Evolutionary conservation across 2,888 invertebrate genomes (phyloP).

Genomic region (Tubulanus polymorphus): DNA sequence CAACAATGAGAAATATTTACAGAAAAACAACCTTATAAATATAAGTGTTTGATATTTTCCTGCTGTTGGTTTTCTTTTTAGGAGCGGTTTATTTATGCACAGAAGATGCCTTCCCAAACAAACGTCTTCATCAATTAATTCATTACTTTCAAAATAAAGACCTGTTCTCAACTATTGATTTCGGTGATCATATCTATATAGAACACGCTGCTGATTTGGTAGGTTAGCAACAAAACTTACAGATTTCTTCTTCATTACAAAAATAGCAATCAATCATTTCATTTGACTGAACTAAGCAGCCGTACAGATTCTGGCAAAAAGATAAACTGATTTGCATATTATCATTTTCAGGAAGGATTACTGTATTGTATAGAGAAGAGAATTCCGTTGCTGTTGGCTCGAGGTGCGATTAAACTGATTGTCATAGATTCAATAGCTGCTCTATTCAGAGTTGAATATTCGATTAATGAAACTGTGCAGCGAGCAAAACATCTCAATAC

Average conservation of each 20-base stretch:
- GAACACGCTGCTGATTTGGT: slow-evolving; percentile 58
- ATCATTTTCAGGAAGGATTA: slow-evolving; percentile 37
- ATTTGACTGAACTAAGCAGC: no score
- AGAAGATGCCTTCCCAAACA: slow-evolving; percentile 72
- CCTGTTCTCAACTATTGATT: slow-evolving; percentile 17
- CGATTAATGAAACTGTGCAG: slow-evolving; percentile 54
- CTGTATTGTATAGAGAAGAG: slow-evolving; percentile 54
- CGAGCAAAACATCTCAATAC: slow-evolving; percentile 41
- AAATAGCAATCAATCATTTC: no score
- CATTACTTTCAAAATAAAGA: slow-evolving; percentile 1
- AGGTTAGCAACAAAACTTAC: neutral
- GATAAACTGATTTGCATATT: no score
- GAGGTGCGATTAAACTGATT: slow-evolving; percentile 61
- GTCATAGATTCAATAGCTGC: slow-evolving; percentile 74
- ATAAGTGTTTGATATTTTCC: neutral
- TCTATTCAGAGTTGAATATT: slow-evolving; percentile 60
- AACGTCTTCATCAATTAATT: slow-evolving; percentile 61
- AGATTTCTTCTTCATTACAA: no score
- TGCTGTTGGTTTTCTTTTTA: slow-evolving; percentile 29
- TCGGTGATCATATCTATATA: slow-evolving; percentile 62
- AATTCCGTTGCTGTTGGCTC: slow-evolving; percentile 59
- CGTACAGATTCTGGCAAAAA: no score
- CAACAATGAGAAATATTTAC: no score
- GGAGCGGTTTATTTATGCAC: slow-evolving; percentile 72
- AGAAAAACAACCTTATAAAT: slow-evolving; percentile 4